Evolutionary conservation across 2,888 invertebrate genomes (phyloP), one percentile per base, ranked within the genome.

Genomic region (Acanthosepion pharaonis): DNA sequence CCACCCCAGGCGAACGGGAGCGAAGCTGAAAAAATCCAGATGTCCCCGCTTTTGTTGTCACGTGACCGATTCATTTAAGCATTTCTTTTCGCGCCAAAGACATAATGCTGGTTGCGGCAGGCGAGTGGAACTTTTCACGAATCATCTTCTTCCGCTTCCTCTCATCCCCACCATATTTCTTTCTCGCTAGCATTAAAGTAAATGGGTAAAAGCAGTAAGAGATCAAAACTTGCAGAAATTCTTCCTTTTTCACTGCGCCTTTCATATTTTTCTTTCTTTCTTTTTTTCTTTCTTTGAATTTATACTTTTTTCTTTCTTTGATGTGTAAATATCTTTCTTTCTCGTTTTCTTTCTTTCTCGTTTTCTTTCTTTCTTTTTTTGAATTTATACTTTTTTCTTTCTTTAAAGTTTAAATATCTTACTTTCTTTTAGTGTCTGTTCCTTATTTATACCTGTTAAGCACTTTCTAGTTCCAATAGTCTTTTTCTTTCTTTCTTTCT

Each of bases 11-110:
- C 78, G 78, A 78, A 78, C 78, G n/a, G n/a, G 78, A 15, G 78
- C 78, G 78, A 78, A n/a, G 18, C 33, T 78, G 78, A 78, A n/a
- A 33, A 78, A 78, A 78, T 15, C 78, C 78, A 78, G 78, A 78
- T 78, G 78, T n/a, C 78, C 78, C n/a, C 78, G 78, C 78, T 78
- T 78, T 78, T n/a, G 78, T 78, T 78, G n/a, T 78, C 78, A 78
- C 78, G 78, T 78, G 78, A 78, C 78, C 78, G 78, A 78, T 78
- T n/a, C 78, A n/a, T 78, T 78, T 78, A 33, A 78, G n/a, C 78
- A 11, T 78, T n/a, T 78, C 78, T n/a, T 78, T 78, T 78, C 78
- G 78, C n/a, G 78, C 78, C n/a, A 78, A 78, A n/a, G n/a, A 78
- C n/a, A 78, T n/a, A n/a, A 15, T 78, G 78, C 15, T n/a, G 78